These are phyloP conservation scores for Tinea semifulvella DNA, from an alignment of 2,888 invertebrate genomes.

Conservation along the genomic window DNA sequence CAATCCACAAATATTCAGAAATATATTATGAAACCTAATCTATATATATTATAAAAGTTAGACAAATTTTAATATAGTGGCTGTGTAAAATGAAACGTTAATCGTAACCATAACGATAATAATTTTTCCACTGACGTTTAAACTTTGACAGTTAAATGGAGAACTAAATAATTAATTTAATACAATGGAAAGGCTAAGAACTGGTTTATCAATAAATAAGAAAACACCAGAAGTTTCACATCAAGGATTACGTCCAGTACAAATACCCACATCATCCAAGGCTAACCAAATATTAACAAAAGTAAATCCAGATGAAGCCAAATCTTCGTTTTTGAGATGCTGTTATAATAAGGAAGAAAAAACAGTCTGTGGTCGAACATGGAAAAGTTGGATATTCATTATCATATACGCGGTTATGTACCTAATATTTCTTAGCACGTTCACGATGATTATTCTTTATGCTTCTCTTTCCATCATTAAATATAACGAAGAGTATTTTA, in stretches of 20 bases:
- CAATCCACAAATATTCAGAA: too few species aligned
- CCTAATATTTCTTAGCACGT: slow-evolving; percentile 38
- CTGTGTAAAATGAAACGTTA: too few species aligned
- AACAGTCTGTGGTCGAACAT: slow-evolving; percentile 34
- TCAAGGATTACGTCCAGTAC: too few species aligned
- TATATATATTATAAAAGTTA: neutral
- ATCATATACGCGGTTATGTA: slow-evolving; percentile 38
- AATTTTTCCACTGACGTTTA: too few species aligned
- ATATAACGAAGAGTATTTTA: slow-evolving; percentile 18
- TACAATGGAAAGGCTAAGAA: neutral
- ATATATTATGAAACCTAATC: too few species aligned
- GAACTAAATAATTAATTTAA: neutral
- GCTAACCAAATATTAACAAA: neutral
- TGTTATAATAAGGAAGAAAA: slow-evolving; percentile 33
- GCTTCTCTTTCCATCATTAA: slow-evolving; percentile 32
- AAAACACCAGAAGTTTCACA: too few species aligned
- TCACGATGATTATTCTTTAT: slow-evolving; percentile 36
- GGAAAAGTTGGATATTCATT: slow-evolving; percentile 38
- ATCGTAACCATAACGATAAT: neutral
- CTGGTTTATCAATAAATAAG: too few species aligned
- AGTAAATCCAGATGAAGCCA: neutral
- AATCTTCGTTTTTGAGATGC: slow-evolving; percentile 21
- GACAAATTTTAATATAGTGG: neutral
- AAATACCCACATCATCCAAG: neutral
- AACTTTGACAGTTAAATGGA: neutral